A percentile compares a stretch with the other conserved stretches of the same genome.
phyloP scores from a whole-genome alignment of 2,888 invertebrate genomes.

The Ceriagrion tenellum region DNA sequence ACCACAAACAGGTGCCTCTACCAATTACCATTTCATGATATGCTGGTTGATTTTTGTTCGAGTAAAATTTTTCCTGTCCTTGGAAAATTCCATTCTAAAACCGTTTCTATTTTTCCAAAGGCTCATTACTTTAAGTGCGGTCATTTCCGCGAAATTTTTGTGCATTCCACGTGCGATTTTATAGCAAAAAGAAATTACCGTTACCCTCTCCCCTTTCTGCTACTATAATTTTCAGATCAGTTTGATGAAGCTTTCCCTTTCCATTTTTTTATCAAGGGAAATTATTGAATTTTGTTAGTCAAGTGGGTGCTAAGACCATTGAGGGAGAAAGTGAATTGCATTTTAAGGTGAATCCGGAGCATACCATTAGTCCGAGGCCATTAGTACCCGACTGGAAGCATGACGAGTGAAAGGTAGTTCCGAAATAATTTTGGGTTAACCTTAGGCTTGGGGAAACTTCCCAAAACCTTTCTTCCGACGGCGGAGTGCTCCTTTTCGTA shows the following conservation, averaged over 20 bases:
- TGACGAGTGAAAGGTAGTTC: slow-evolving; percentile 5
- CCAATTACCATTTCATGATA: too few species aligned
- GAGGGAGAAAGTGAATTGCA: background rate
- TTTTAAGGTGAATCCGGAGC: background rate
- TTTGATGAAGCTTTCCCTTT: background rate
- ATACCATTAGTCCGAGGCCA: background rate
- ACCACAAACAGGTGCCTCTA: too few species aligned
- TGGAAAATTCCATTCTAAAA: background rate
- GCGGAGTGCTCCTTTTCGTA: background rate
- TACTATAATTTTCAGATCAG: background rate
- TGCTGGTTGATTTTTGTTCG: too few species aligned
- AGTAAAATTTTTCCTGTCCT: background rate
- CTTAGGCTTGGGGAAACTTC: background rate
- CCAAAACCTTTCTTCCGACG: background rate
- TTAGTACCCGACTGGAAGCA: background rate
- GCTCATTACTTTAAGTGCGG: background rate
- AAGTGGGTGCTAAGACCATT: background rate
- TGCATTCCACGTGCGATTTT: background rate
- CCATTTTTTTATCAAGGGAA: background rate
- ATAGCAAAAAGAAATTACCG: too few species aligned
- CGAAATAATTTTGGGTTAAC: slow-evolving; percentile 1
- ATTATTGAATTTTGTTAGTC: background rate
- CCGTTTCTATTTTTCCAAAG: background rate
- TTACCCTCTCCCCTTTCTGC: background rate
- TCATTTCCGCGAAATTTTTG: background rate